Conservation (phyloP, 2,113 vertebrate species). For the Amblyopsis rosae region DNA sequence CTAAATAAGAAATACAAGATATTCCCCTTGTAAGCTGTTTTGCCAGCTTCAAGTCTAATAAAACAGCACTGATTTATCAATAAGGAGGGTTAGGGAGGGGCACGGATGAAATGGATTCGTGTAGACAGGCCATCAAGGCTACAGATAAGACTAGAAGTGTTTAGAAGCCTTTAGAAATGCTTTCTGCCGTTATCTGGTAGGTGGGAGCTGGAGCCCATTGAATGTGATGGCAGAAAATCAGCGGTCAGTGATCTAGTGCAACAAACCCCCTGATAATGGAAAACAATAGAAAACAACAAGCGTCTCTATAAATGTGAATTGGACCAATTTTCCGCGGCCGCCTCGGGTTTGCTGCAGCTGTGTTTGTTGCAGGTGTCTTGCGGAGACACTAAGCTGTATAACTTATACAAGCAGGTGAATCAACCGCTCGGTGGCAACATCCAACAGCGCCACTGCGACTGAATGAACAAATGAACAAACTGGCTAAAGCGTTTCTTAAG, state of each 20-base stretch:
- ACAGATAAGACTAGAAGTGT: constrained; percentile 84
- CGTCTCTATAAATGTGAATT: constrained; percentile 69
- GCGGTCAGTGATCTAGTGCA: constrained; percentile 83
- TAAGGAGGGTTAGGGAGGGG: constrained; percentile 79
- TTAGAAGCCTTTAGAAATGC: constrained; percentile 88
- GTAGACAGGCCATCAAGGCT: constrained; percentile 83
- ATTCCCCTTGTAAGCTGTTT: constrained; percentile 80
- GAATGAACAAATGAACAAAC: constrained; percentile 32
- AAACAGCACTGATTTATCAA: constrained; percentile 82
- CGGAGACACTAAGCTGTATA: constrained; percentile 3
- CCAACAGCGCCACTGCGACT: constrained; percentile 30
- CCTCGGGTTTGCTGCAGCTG: constrained; percentile 29
- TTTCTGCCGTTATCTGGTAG: constrained; percentile 81
- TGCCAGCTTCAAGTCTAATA: constrained; percentile 81
- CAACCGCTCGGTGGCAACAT: not conserved
- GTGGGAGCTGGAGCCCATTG: constrained; percentile 69
- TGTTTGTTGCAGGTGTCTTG: constrained; percentile 23
- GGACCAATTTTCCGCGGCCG: constrained; percentile 52
- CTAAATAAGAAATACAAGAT: constrained; percentile 71
- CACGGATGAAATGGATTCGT: constrained; percentile 85
- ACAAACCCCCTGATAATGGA: constrained; percentile 64
- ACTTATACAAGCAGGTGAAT: not conserved
- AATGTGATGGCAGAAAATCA: constrained; percentile 94
- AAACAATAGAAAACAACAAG: constrained; percentile 72
- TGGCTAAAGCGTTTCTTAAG: constrained; percentile 23